These are phyloP conservation scores for Helobdella robusta DNA, from an alignment of 2,888 invertebrate species.

Conservation along the genomic window DNA sequence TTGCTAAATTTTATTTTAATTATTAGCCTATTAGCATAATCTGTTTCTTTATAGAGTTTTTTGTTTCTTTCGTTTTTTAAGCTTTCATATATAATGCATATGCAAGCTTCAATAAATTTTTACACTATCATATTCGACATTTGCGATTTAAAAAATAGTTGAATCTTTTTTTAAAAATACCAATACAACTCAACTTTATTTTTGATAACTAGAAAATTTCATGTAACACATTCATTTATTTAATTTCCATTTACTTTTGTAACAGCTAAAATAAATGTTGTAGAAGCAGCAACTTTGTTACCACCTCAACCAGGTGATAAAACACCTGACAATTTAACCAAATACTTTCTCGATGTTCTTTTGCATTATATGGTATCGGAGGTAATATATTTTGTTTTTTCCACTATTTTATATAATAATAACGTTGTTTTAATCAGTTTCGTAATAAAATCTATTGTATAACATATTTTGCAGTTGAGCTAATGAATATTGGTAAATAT, in stretches of 20 bases:
- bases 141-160: too few species aligned
- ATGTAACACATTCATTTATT: background rate
- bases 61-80: too few species aligned
- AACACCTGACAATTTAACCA: slow-evolving; percentile 70
- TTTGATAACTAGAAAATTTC: too few species aligned
- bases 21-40: too few species aligned
- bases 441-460: background rate
- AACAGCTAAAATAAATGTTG: slow-evolving; percentile 45
- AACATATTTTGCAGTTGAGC: background rate
- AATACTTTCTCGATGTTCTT: slow-evolving; percentile 69
- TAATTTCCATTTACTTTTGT: background rate
- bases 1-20: too few species aligned
- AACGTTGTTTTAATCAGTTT: slow-evolving; percentile 12
- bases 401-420: background rate
- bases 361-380: slow-evolving; percentile 84
- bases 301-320: slow-evolving; percentile 77
- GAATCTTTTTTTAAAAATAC: too few species aligned
- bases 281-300: slow-evolving; percentile 62
- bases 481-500: background rate
- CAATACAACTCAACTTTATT: too few species aligned
- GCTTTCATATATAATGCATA: too few species aligned
- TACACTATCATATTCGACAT: too few species aligned
- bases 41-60: too few species aligned
- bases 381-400: slow-evolving; percentile 51
- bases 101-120: too few species aligned